Conservation (phyloP, 1,140 invertebrate species). For the Temnothorax curvispinosus region DNA sequence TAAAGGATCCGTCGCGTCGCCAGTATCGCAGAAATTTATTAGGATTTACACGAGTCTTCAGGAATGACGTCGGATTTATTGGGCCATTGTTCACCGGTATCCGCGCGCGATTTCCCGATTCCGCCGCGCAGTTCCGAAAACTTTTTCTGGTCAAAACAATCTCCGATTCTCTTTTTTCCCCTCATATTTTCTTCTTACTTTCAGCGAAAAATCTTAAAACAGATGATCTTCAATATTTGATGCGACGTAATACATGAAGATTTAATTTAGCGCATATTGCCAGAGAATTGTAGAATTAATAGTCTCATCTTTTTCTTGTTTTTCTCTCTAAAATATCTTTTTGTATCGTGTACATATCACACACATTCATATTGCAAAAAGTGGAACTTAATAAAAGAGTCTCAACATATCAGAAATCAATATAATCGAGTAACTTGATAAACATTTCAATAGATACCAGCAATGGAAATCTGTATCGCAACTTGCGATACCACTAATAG, state of each 20-base stretch:
- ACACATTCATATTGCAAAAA: neutral
- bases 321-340: neutral
- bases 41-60: constrained; percentile 42
- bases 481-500: neutral
- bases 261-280: neutral
- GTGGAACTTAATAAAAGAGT: neutral
- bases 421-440: neutral
- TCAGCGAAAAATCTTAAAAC: neutral
- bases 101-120: constrained; percentile 15
- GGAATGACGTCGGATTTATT: constrained; percentile 39
- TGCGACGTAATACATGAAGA: neutral
- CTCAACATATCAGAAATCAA: neutral
- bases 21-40: constrained; percentile 40
- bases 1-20: constrained; percentile 8
- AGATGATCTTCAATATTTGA: neutral
- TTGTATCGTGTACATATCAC: neutral
- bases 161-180: neutral
- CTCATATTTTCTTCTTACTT: neutral
- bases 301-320: neutral
- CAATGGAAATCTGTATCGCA: neutral
- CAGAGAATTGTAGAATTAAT: neutral
- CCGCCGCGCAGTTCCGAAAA: constrained; percentile 1
- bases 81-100: constrained; percentile 42
- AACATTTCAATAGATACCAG: neutral
- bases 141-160: constrained; percentile 24